Base-by-base conservation (phyloP, 1,140 invertebrate genomes). In the Eumaeus atala region DNA sequence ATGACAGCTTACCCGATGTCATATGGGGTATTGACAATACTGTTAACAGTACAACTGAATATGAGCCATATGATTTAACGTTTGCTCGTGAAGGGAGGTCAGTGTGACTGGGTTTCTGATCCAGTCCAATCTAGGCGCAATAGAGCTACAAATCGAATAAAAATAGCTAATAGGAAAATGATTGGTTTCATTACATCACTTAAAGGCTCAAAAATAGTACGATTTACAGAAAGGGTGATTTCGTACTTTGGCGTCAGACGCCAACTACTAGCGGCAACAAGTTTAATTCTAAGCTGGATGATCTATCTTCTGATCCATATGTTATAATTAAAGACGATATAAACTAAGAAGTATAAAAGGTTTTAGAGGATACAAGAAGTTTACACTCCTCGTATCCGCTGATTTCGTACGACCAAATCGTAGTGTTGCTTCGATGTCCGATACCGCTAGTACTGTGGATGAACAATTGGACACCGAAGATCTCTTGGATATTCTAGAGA, bases 11-110 rank as follows among this genome's bases (percentile, higher is more conserved):
- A 12, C 61, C 59, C 35, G 58, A 70, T 33, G 34, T 65, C 1
- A 14, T 67, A 7, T 66, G 65, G 64, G 67, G 64, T 3, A 66
- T 69, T 12, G 69, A 69, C 48, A 69, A 72, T 53, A 64, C 66
- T 0, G 0, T 58, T 1, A 66, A 70, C 55, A 44, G 58, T 3
- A 64, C 48, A 5, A 71, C 66, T 10, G 51, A 40, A 0, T 64
- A 28, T 37, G 59, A 62, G 11, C 68, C 66, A 2, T 71, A 64
- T 8, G 66, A 66, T 42, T 48, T 71, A 9, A 71, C 69, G 64
- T 71, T 74, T 62, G 37, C 61, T 5, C 54, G 37, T 10, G 18
- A 3, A 12, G 14, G 50, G 1, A 66, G 65, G 35, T n/a, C n/a
- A n/a, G n/a, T n/a, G n/a, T 5, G 53, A 44, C 12, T 1, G 35